Base-by-base conservation (phyloP, 2,797 vertebrate species). In the Steatocranus sp. region DNA sequence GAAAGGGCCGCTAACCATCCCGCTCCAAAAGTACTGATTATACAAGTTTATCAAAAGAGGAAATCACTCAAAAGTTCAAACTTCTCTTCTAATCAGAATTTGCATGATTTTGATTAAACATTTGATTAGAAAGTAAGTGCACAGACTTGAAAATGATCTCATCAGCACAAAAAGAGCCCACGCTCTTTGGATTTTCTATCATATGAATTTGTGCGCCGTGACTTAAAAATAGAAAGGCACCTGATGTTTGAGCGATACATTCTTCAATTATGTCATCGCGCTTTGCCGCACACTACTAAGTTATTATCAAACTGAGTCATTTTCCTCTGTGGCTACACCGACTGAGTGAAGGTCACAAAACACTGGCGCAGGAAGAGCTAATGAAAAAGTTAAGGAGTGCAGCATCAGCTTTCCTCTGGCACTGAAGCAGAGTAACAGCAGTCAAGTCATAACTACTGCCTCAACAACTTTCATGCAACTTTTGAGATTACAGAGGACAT, bases 111-210 rank as follows among this genome's bases (percentile, higher is more conserved):
- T 3, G 38, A 70, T 70, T 46, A 70, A 17, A 46, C 23, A 6
- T 15, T 66, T 66, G 61, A 66, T 66, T 66, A 41, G 61, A 66
- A 66, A 43, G 6, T 70, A 70, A 43, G 14, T 46, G 41, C 41
- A 30, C 23, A 0, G 66, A 30, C 17, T 70, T n/a, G 17, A 0
- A 3, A 43, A 4, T 0, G 18, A 68, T 68, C 12, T 30, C 68
- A n/a, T 30, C 68, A 32, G 41, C 68, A 8, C 6, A 48, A 73
- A 48, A 73, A 30, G 17, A 23, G 36, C 36, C 1, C 20, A 41
- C 6, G 6, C 41, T 73, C 66, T 12, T 18, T 18, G 25, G 41
- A 30, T 73, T 73, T 73, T 3, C 41, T 70, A 27, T 70, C 15
- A 46, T 46, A 11, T 18, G 41, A 70, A 30, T 48, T 30, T 73